phyloP scores from a whole-genome alignment of 2,888 invertebrate species.

The Oscheius sp. region DNA sequence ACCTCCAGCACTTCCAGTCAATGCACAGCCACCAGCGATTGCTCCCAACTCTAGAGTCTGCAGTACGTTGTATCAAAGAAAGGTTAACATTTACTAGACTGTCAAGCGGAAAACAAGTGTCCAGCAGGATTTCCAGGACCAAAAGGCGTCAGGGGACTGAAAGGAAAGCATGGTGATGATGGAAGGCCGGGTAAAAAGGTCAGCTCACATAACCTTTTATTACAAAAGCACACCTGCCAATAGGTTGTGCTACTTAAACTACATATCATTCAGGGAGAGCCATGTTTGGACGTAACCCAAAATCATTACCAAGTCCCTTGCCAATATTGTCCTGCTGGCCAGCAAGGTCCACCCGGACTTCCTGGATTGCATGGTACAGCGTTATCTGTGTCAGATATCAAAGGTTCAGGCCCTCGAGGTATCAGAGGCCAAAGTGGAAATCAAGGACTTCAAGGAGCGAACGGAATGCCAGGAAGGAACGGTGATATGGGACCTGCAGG shows the following conservation, averaged over 20 bases:
- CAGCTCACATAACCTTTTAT: not conserved
- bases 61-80: conserved; percentile 37
- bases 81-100: conserved; percentile 37
- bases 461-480: conserved; percentile 51
- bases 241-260: not conserved
- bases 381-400: not conserved
- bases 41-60: conserved; percentile 41
- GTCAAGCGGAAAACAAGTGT: conserved; percentile 47
- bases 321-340: conserved; percentile 53
- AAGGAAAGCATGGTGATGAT: conserved; percentile 40
- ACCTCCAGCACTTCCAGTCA: conserved; percentile 41
- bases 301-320: conserved; percentile 31
- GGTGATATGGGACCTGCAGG: conserved; percentile 51
- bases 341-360: conserved; percentile 49
- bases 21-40: conserved; percentile 48
- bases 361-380: conserved; percentile 40
- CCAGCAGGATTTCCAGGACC: conserved; percentile 52
- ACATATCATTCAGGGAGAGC: conserved; percentile 18
- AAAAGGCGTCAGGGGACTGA: conserved; percentile 41
- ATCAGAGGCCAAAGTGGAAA: conserved; percentile 48
- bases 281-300: conserved; percentile 23
- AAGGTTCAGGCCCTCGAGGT: conserved; percentile 43
- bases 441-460: conserved; percentile 45
- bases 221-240: not conserved
- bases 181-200: conserved; percentile 45